These are phyloP conservation scores for Hetaerina titia DNA, from an alignment of 2,888 invertebrate species.

Conservation along the genomic window DNA sequence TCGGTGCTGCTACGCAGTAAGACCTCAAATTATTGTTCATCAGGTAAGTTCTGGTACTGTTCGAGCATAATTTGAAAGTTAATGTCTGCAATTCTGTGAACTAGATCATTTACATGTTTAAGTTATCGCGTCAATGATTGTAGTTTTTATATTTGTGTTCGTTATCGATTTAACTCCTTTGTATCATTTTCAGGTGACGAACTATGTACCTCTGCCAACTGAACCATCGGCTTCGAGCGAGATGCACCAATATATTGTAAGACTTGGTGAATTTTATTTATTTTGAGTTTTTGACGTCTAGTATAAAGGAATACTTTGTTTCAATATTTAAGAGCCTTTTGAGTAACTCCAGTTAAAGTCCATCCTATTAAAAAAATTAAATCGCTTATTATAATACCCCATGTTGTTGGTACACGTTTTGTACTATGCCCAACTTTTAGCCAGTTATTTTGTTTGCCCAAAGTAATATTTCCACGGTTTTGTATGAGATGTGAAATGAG, in stretches of 20 bases:
- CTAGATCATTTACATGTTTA: too few species aligned
- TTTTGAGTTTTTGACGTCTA: background rate
- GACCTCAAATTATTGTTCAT: constrained; percentile 71
- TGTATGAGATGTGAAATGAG: too few species aligned
- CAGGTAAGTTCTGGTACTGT: background rate
- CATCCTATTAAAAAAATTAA: background rate
- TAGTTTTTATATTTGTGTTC: background rate
- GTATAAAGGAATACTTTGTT: too few species aligned
- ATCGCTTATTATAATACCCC: background rate
- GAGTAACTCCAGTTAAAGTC: background rate
- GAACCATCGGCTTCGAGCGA: constrained; percentile 69
- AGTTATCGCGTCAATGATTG: background rate
- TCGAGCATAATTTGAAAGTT: too few species aligned
- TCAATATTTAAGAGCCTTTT: too few species aligned
- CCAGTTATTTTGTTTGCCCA: too few species aligned
- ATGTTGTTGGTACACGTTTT: background rate
- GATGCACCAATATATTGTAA: constrained; percentile 69
- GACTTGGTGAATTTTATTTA: constrained; percentile 36
- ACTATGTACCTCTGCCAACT: constrained; percentile 70
- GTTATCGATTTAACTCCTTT: background rate
- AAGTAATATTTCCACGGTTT: too few species aligned
- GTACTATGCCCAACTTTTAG: too few species aligned
- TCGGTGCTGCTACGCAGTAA: constrained; percentile 73
- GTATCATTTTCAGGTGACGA: constrained; percentile 69
- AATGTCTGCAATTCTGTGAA: too few species aligned